Evolutionary conservation across 2,888 invertebrate genomes (phyloP).

Genomic region (Conomelus anceps): DNA sequence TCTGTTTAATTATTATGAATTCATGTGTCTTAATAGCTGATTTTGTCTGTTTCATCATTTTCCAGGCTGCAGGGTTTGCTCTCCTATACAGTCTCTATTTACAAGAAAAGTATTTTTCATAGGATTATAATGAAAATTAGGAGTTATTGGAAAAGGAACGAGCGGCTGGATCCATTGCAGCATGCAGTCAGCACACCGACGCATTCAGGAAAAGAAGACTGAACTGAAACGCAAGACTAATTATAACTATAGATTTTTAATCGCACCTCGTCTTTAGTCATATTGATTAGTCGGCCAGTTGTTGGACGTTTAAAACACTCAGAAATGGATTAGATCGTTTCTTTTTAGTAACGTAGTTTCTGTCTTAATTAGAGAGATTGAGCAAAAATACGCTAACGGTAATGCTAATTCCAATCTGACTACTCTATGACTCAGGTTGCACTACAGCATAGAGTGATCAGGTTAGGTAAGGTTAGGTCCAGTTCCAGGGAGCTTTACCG

Average conservation of each 20-base stretch:
- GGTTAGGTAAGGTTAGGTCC: too few relatives aligned
- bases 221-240: not conserved
- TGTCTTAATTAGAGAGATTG: too few relatives aligned
- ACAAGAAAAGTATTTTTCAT: not conserved
- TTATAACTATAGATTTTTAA: not conserved
- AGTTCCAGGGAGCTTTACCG: too few relatives aligned
- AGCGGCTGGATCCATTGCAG: not conserved
- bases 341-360: too few relatives aligned
- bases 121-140: too few relatives aligned
- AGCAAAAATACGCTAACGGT: too few relatives aligned
- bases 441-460: too few relatives aligned
- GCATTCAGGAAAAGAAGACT: constrained; percentile 7
- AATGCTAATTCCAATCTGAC: too few relatives aligned
- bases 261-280: not conserved
- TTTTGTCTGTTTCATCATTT: not conserved
- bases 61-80: not conserved
- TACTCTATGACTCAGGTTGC: too few relatives aligned
- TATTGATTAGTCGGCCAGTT: not conserved
- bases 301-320: not conserved
- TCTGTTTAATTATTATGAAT: too few relatives aligned
- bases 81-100: not conserved
- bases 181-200: not conserved
- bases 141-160: too few relatives aligned
- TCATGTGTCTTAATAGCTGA: constrained; percentile 2
- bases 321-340: too few relatives aligned